Evolutionary conservation across 2,113 vertebrate species (phyloP).

Genomic region (Seriola aureovittata): DNA sequence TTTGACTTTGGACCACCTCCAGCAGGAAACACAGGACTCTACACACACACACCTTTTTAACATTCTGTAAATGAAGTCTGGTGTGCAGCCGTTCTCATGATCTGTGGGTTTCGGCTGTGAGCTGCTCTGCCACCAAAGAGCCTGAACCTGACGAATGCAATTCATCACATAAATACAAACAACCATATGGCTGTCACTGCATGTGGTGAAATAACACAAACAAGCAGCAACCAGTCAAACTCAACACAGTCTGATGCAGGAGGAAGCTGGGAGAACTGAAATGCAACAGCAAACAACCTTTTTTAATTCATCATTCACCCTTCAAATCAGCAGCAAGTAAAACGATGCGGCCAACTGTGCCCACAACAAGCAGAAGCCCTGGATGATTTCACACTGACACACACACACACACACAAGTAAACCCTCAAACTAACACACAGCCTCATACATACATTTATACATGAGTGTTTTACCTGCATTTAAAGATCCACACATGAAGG

Average conservation of each 20-base stretch:
- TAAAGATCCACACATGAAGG: constrained; percentile 7
- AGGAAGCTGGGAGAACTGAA: constrained; percentile 18
- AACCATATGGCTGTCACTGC: constrained; percentile 59
- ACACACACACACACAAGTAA: neutral
- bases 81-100: constrained; percentile 21
- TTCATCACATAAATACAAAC: constrained; percentile 38
- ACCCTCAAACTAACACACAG: neutral
- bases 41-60: constrained; percentile 14
- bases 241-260: constrained; percentile 8
- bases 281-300: neutral
- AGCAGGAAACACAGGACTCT: constrained; percentile 23
- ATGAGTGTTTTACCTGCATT: constrained; percentile 52
- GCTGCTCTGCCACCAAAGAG: constrained; percentile 17
- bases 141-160: constrained; percentile 31
- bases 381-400: neutral
- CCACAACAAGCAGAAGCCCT: neutral
- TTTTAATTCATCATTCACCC: neutral
- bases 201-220: constrained; percentile 44
- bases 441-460: neutral
- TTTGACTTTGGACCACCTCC: constrained; percentile 17
- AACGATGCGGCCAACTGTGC: neutral
- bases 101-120: constrained; percentile 40
- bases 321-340: constrained; percentile 3
- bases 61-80: constrained; percentile 18
- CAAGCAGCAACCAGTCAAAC: constrained; percentile 52